Evolutionary conservation across 2,888 invertebrate species (phyloP), one percentile per base, ranked within the genome.

Genomic region (Heliconius ismenius): DNA sequence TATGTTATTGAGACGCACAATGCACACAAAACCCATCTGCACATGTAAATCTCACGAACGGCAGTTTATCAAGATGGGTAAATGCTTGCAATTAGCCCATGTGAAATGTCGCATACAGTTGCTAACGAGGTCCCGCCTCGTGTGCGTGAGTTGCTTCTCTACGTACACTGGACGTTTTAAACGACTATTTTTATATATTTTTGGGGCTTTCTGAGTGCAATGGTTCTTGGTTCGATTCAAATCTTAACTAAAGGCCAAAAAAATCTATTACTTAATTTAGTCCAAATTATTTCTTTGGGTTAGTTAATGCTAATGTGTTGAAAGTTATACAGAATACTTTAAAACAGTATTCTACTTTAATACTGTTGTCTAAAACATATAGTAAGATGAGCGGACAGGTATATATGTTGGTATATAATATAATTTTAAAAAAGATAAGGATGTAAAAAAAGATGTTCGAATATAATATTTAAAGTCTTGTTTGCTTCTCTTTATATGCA

Each of bases 41-140:
- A 81, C 79, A 81, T 77, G 78, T 83, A 85, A 84, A 87, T 88
- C 89, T 87, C 86, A 86, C 86, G 82, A 86, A 85, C 85, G 85
- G 88, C 87, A 88, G 90, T 91, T 92, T 92, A 93, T 94, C 92
- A 90, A 91, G 90, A 92, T 91, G 92, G 91, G 92, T 93, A 93
- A 93, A 92, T 89, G 92, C 89, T 90, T 86, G 91, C 93, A 93
- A 94, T 93, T 94, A 93, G 93, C 89, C 86, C 89, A 90, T 91
- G 93, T 91, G 93, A 94, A 94, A 94, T 93, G 93, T 94, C 93
- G 90, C 92, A 89, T 90, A 88, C 85, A 88, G 92, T 90, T 91
- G 93, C 93, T 94, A 94, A 94, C 93, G 92, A 94, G 91, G 89
- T 89, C 89, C 87, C 88, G 88, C 86, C 87, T 86, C 85, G 86